Evolutionary conservation across 2,888 invertebrate species (phyloP).

Genomic region (Parasteatoda lunata): DNA sequence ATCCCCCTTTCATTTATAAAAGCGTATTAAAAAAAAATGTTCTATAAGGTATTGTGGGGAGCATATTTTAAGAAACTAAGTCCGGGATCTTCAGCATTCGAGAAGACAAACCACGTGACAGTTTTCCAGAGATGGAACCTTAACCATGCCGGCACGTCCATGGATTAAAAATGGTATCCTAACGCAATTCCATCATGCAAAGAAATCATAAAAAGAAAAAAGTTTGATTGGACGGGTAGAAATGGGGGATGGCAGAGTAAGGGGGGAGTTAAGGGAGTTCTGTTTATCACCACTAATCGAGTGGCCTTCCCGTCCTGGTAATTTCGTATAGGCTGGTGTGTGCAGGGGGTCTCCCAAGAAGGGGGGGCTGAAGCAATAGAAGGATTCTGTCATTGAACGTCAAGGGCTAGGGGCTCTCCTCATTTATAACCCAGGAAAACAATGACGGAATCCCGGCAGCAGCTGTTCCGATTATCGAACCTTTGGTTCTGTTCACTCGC

Average conservation of each 20-base stretch:
- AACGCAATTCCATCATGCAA: conserved; percentile 20
- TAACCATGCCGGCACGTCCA: not conserved
- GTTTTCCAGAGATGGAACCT: conserved; percentile 16
- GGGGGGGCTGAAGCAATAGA: conserved; percentile 32
- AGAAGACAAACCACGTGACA: conserved; percentile 46
- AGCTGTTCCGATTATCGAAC: conserved; percentile 67
- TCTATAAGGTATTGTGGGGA: not conserved
- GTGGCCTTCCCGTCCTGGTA: conserved; percentile 56
- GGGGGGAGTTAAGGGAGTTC: conserved; percentile 32
- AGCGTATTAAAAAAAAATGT: not conserved
- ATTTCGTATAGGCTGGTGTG: conserved; percentile 38
- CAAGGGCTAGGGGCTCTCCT: conserved; percentile 62
- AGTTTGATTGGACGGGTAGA: conserved; percentile 25
- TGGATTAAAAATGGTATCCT: conserved; percentile 56
- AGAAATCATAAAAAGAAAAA: conserved; percentile 21
- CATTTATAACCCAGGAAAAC: conserved; percentile 67
- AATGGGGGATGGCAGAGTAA: conserved; percentile 7
- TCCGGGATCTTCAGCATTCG: conserved; percentile 40
- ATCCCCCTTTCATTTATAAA: not conserved
- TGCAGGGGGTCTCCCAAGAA: not conserved
- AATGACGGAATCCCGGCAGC: conserved; percentile 64
- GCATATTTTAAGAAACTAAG: not conserved
- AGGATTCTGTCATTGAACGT: conserved; percentile 66
- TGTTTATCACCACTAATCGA: conserved; percentile 67
- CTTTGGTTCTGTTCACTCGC: conserved; percentile 34